phyloP scores from a whole-genome alignment of 2,888 invertebrate species.

The Netelia inedita region DNA sequence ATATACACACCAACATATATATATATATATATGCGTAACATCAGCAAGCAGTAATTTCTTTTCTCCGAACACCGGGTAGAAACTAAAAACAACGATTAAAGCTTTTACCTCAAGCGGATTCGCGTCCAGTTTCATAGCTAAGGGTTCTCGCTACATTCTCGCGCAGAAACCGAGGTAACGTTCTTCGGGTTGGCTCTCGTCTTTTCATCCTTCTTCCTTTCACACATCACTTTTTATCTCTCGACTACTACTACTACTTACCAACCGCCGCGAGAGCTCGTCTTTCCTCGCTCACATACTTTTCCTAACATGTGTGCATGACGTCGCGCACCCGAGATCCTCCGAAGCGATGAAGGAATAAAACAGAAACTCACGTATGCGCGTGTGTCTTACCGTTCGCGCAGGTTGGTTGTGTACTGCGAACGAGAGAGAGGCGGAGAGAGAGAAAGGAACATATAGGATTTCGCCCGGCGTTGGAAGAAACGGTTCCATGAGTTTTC shows the following conservation, averaged over 20 bases:
- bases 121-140: slow-evolving; percentile 60
- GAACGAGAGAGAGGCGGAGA: neutral
- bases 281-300: slow-evolving; percentile 67
- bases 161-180: neutral
- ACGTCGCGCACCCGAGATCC: slow-evolving; percentile 33
- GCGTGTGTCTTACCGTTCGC: neutral
- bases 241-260: slow-evolving; percentile 62
- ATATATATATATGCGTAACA: slow-evolving; percentile 29
- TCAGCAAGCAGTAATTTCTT: slow-evolving; percentile 74
- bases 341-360: slow-evolving; percentile 47
- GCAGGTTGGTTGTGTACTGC: neutral
- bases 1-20: neutral
- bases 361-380: slow-evolving; percentile 33
- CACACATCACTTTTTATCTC: slow-evolving; percentile 61
- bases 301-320: slow-evolving; percentile 41
- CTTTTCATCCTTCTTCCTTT: slow-evolving; percentile 40
- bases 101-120: slow-evolving; percentile 76
- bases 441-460: slow-evolving; percentile 44
- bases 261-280: slow-evolving; percentile 46
- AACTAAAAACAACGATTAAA: slow-evolving; percentile 77
- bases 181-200: slow-evolving; percentile 44
- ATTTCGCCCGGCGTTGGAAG: slow-evolving; percentile 72
- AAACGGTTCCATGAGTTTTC: slow-evolving; percentile 75
- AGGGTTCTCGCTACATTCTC: slow-evolving; percentile 29
- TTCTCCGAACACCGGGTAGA: slow-evolving; percentile 69